These are phyloP conservation scores for Vidua macroura DNA, from an alignment of 2,113 vertebrate species.

Conservation along the genomic window DNA sequence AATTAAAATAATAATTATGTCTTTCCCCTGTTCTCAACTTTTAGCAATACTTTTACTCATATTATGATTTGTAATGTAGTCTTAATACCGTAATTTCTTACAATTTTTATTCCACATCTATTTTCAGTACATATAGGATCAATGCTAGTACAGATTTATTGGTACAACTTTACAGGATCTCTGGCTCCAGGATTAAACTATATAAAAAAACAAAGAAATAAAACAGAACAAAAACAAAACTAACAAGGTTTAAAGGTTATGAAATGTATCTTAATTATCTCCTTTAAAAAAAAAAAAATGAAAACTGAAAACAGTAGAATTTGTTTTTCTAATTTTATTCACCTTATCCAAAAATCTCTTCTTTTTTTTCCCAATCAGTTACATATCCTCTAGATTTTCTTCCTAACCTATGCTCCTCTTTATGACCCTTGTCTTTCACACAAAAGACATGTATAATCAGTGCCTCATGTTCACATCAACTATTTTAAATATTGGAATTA, in stretches of 20 bases:
- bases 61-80: neutral
- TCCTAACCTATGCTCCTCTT: neutral
- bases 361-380: neutral
- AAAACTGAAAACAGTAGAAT: neutral
- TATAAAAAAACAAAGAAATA: neutral
- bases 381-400: neutral
- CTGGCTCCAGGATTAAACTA: neutral
- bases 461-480: neutral
- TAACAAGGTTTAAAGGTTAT: neutral
- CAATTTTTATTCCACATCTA: neutral
- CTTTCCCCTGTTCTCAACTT: neutral
- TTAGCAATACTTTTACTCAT: neutral
- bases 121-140: neutral
- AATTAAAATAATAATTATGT: neutral
- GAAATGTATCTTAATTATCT: neutral
- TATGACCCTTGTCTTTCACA: neutral
- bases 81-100: neutral
- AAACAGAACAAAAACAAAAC: neutral
- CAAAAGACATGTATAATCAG: neutral
- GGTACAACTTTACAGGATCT: neutral
- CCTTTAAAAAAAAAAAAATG: neutral
- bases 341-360: neutral
- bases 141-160: neutral
- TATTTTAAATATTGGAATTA: neutral
- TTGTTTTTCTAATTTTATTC: neutral